Evolutionary conservation across 23 tunicate genomes (phyloP), one percentile per base, ranked within the genome.

Genomic region (Halocynthia aurantium): DNA sequence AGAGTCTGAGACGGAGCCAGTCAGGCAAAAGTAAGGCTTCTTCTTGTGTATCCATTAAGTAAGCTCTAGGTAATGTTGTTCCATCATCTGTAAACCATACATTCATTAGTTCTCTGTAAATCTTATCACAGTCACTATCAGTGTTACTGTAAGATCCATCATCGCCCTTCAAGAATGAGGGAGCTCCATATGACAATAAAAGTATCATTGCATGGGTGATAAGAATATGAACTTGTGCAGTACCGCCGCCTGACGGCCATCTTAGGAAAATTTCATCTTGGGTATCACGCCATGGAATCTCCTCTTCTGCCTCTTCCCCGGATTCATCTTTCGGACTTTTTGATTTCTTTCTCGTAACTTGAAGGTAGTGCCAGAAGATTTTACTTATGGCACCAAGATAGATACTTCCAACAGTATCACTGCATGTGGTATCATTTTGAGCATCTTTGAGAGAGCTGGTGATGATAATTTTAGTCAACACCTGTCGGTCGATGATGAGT

Each of bases 241-340:
- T 80, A 10, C 77, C 84, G 50, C 18, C 13, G 0, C 86, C 57
- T 54, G 54, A 55, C 12, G 90, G 90, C 90, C 90, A 85, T 8
- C 76, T 66, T 51, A 74, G 7, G 62, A 57, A 44, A 9, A 89
- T 83, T 76, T 89, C 96, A 56, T 89, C 88, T 70, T 89, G 96
- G 50, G 87, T 78, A 40, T 89, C 84, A 67, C 88, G 80, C 96
- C 96, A 89, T 6, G 96, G 96, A 10, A 89, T 75, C 70, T 81
- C 84, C 22, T 80, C 71, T 56, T 55, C 64, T 22, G 78, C 82
- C 18, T 83, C 83, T 65, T 62, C 69, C 5, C 72, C 80, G 40
- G 77, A 66, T 7, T 49, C 63, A 56, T 74, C 22, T 54, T 44
- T 20, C 8, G 62, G 57, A 20, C 44, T 31, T 31, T 31, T 31